These are phyloP conservation scores for Enteromius paludinosus DNA, from an alignment of 2,797 vertebrate genomes.

Conservation along the genomic window DNA sequence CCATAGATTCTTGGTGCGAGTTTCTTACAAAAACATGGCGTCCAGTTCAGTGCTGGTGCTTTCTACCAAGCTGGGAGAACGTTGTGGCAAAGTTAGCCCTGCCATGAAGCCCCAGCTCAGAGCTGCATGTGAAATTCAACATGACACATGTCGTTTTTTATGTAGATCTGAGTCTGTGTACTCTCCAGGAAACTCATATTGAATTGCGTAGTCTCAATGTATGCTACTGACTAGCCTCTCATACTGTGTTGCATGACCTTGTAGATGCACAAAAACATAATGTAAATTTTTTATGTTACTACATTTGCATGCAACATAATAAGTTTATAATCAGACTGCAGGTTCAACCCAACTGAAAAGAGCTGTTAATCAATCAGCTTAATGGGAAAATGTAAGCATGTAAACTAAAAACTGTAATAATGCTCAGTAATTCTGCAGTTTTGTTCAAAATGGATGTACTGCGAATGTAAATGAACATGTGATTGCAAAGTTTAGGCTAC, in stretches of 20 bases:
- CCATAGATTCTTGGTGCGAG: conserved; percentile 44
- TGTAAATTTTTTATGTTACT: not conserved
- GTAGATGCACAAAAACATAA: not conserved
- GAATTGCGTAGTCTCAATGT: conserved; percentile 23
- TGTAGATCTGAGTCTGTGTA: conserved; percentile 30
- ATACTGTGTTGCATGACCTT: not conserved
- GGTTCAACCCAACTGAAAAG: not conserved
- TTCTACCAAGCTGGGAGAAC: conserved; percentile 53
- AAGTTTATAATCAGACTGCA: not conserved
- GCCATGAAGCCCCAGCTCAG: conserved; percentile 25
- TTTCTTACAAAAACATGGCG: conserved; percentile 57
- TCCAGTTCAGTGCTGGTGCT: conserved; percentile 37
- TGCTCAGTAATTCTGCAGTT: not conserved
- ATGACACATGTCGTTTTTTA: conserved; percentile 41
- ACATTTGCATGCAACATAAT: not conserved
- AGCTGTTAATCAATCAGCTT: not conserved
- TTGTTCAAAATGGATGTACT: not conserved
- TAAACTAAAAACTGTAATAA: not conserved
- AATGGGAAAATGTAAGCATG: not conserved
- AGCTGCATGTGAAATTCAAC: conserved; percentile 32
- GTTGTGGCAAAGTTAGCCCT: conserved; percentile 33
- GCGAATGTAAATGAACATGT: not conserved
- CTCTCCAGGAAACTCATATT: conserved; percentile 31
- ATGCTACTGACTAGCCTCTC: not conserved
- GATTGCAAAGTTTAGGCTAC: not conserved